Percentiles rank a stretch among this genome's conserved stretches.
phyloP scores from a whole-genome alignment of 1,140 invertebrate species.

The Zaprionus ghesquierei region DNA sequence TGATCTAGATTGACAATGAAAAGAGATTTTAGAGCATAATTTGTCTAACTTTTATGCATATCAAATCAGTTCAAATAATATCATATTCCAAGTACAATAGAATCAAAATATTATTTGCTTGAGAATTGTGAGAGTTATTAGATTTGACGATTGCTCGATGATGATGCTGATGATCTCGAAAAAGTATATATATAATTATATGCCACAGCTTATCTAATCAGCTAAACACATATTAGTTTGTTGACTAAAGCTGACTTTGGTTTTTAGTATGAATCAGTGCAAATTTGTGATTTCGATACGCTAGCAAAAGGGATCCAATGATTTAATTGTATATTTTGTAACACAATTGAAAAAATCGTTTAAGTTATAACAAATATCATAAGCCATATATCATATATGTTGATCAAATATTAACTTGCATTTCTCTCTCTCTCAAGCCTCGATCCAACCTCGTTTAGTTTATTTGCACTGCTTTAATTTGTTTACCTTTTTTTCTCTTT shows the following conservation, averaged over 20 bases:
- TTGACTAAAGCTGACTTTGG: background rate
- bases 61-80: background rate
- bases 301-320: background rate
- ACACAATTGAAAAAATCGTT: too few relatives aligned
- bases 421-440: too few relatives aligned
- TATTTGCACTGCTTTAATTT: background rate
- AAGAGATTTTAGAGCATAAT: background rate
- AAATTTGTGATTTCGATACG: background rate
- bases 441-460: background rate
- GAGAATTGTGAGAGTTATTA: background rate
- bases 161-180: background rate
- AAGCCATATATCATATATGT: too few relatives aligned
- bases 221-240: background rate
- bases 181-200: background rate
- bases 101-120: background rate
- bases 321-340: background rate
- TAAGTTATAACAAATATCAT: too few relatives aligned
- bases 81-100: background rate
- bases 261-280: background rate
- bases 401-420: too few relatives aligned
- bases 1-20: background rate
- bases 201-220: background rate
- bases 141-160: background rate
- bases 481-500: constrained; percentile 2
- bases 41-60: background rate